Evolutionary conservation across 2,888 invertebrate genomes (phyloP).

Genomic region (Epiblema foenella): DNA sequence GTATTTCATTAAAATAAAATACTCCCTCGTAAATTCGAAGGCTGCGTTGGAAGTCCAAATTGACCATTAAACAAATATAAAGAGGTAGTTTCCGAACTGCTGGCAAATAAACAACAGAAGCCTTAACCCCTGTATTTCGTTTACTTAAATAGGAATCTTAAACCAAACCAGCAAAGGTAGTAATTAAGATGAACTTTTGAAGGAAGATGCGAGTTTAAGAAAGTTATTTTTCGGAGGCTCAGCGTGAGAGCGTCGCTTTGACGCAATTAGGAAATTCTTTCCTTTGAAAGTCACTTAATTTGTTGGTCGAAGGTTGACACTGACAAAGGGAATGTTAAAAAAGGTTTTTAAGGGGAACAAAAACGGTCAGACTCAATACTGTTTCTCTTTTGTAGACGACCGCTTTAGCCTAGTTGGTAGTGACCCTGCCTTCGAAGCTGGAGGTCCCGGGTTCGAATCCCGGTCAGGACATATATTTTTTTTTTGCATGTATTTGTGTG

Average conservation of each 20-base stretch:
- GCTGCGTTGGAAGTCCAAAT: slow-evolving; percentile 2
- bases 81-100: background rate
- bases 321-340: slow-evolving; percentile 20
- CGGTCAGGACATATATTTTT: no score
- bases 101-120: background rate
- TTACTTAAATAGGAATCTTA: background rate
- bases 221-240: background rate
- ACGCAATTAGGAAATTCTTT: slow-evolving; percentile 20
- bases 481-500: no score
- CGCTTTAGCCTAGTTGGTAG: no score
- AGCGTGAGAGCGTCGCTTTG: slow-evolving; percentile 13
- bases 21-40: background rate
- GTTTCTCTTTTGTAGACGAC: no score
- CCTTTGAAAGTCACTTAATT: slow-evolving; percentile 24
- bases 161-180: background rate
- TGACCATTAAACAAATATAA: slow-evolving; percentile 5
- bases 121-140: background rate
- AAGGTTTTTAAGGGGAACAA: background rate
- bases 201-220: background rate
- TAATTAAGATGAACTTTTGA: background rate
- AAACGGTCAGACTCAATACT: background rate
- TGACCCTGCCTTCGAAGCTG: no score
- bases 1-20: background rate
- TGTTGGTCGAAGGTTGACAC: slow-evolving; percentile 27
- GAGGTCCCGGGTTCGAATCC: no score